These are phyloP conservation scores for Chaetoderma sp. DNA, from an alignment of 2,888 invertebrate genomes.

Conservation along the genomic window DNA sequence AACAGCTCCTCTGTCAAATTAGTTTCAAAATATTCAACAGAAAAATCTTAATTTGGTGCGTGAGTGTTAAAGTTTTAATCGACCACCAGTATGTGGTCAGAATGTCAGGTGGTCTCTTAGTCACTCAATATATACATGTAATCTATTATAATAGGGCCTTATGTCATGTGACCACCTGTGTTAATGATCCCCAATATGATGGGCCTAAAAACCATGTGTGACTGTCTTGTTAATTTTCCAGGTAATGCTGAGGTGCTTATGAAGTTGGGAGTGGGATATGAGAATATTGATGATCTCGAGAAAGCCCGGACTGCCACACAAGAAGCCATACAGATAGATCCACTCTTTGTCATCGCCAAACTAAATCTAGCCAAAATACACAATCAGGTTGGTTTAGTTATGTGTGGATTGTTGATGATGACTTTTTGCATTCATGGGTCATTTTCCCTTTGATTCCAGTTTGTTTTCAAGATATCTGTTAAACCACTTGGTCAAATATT, in stretches of 20 bases:
- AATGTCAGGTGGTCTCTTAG: too few relatives aligned
- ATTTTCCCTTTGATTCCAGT: too few relatives aligned
- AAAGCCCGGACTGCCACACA: conserved; percentile 40
- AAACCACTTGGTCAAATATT: neutral
- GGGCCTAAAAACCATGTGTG: too few relatives aligned
- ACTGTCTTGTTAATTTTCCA: conserved; percentile 30
- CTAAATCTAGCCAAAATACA: conserved; percentile 44
- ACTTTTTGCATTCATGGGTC: neutral
- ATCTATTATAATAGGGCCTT: too few relatives aligned
- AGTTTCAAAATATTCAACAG: too few relatives aligned
- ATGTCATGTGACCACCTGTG: too few relatives aligned
- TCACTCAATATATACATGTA: too few relatives aligned
- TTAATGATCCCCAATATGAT: too few relatives aligned
- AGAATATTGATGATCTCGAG: conserved; percentile 37
- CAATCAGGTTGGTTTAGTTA: conserved; percentile 37
- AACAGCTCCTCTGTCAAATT: too few relatives aligned
- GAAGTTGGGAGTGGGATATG: conserved; percentile 44
- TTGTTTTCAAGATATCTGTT: neutral
- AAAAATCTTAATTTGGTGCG: too few relatives aligned
- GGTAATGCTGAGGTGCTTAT: conserved; percentile 52
- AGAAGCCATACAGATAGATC: conserved; percentile 48
- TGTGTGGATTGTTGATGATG: neutral
- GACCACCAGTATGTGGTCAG: too few relatives aligned
- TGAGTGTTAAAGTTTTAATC: neutral
- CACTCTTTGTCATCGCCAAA: conserved; percentile 50